Evolutionary conservation across 2,888 invertebrate species (phyloP).

Genomic region (Punctoribates punctum): DNA sequence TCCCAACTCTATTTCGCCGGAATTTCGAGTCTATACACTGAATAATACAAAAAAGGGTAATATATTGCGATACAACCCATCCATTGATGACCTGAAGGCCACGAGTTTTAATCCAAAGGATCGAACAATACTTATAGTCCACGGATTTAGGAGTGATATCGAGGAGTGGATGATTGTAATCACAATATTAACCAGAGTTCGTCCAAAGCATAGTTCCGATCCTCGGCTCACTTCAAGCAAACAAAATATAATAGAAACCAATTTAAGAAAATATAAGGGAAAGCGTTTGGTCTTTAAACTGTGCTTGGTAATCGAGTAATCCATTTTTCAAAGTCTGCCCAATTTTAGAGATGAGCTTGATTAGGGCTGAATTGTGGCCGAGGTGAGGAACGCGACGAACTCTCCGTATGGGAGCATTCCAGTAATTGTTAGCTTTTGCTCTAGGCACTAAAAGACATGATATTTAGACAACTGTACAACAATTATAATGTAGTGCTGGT

Average conservation of each 20-base stretch:
- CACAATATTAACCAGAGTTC: no score
- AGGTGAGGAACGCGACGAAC: no score
- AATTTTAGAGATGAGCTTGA: not conserved
- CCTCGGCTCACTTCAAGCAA: no score
- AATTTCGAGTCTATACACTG: not conserved
- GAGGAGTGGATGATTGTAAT: not conserved
- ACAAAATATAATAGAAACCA: no score
- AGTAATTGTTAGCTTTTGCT: no score
- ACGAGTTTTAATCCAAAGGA: not conserved
- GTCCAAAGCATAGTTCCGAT: no score
- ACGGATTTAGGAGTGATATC: not conserved
- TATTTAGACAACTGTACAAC: not conserved
- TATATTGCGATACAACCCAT: not conserved
- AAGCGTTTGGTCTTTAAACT: no score
- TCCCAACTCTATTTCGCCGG: not conserved
- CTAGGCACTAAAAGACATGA: slow-evolving; percentile 37
- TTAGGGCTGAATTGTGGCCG: not conserved
- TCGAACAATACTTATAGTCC: not conserved
- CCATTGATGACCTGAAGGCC: not conserved
- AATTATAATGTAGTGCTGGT: slow-evolving; percentile 37
- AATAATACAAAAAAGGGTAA: not conserved
- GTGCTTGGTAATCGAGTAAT: no score
- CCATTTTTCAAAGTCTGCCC: no score
- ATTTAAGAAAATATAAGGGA: no score
- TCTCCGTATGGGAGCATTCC: no score